Conservation (phyloP, 2,797 vertebrate genomes). For the Tokudaia muenninki region DNA sequence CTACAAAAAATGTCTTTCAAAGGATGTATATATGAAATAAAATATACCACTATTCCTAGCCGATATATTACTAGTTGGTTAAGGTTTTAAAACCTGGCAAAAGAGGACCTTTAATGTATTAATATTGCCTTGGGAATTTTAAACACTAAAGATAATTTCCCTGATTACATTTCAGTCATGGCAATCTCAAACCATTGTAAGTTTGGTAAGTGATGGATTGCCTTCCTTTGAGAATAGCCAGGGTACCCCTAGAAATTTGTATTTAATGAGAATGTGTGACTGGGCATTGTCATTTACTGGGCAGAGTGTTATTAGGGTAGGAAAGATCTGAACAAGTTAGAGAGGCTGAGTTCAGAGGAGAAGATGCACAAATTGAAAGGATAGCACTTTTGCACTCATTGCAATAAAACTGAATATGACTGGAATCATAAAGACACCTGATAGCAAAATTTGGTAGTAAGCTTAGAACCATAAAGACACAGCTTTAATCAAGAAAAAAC, state of each 20-base stretch:
- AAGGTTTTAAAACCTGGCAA: constrained; percentile 2
- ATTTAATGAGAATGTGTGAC: neutral
- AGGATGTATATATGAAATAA: neutral
- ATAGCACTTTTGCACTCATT: neutral
- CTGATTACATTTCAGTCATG: constrained; percentile 17
- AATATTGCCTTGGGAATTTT: neutral
- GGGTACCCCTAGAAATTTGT: neutral
- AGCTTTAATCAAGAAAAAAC: neutral
- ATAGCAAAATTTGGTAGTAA: neutral
- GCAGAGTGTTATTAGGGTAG: neutral
- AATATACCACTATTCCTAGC: neutral
- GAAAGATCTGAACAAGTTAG: constrained; percentile 10
- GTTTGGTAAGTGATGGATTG: neutral
- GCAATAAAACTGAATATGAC: neutral
- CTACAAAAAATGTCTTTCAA: constrained; percentile 43
- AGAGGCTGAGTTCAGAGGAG: neutral
- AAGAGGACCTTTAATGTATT: neutral
- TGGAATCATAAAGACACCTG: neutral
- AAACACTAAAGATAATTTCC: neutral
- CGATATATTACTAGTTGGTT: neutral
- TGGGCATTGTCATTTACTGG: neutral
- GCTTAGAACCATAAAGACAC: neutral
- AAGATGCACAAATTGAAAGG: neutral
- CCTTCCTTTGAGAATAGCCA: neutral
- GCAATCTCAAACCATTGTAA: constrained; percentile 8